Percentiles rank a stretch among this genome's conserved stretches.
These are phyloP conservation scores for Galeopterus variegatus DNA, from an alignment of 2,113 vertebrate genomes.

Conservation along the genomic window DNA sequence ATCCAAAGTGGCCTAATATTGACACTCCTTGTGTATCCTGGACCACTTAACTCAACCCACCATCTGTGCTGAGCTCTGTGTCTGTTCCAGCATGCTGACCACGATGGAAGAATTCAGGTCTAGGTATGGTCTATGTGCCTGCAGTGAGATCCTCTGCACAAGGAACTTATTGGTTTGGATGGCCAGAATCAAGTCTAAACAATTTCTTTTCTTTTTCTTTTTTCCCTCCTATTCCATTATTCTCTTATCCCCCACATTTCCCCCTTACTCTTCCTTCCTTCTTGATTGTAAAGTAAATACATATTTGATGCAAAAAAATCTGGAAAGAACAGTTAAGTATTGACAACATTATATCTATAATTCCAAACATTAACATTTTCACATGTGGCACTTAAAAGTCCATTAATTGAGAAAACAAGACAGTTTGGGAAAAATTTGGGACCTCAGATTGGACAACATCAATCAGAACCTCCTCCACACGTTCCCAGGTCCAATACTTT, in stretches of 20 bases:
- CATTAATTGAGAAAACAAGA: neutral
- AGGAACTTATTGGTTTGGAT: neutral
- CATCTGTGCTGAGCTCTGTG: neutral
- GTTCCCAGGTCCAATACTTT: neutral
- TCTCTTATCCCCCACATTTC: neutral
- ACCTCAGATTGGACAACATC: neutral
- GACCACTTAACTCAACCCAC: neutral
- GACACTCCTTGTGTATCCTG: neutral
- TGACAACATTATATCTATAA: neutral
- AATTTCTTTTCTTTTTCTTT: neutral
- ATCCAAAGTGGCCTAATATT: neutral
- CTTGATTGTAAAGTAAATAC: conserved; percentile 30
- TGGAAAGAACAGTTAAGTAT: neutral
- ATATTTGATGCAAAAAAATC: neutral
- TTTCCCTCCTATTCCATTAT: neutral
- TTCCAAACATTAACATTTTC: neutral
- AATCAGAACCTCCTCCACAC: neutral
- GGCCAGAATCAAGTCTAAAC: neutral
- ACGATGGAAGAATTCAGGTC: neutral
- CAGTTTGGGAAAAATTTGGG: neutral
- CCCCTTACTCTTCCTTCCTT: neutral
- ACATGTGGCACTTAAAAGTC: neutral
- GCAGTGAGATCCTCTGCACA: neutral
- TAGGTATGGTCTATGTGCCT: neutral
- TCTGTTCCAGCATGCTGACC: neutral